Conservation (phyloP, 1,140 invertebrate species). For the Aphaenogaster rudis region DNA sequence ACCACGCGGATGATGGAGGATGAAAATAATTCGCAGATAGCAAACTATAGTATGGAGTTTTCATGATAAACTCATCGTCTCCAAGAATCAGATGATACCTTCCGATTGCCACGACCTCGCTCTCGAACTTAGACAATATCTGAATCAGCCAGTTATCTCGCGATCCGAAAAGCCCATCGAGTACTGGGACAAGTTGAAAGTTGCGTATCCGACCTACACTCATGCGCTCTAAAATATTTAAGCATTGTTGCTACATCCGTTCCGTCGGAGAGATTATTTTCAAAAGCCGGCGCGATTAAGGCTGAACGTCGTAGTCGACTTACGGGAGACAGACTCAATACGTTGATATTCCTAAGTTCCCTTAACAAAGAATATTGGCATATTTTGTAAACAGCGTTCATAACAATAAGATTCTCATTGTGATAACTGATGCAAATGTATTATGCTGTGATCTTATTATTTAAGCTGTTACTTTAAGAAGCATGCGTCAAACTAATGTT, state of each 20-base stretch:
- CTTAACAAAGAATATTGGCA: too few relatives aligned
- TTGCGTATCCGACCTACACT: neutral
- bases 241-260: too few relatives aligned
- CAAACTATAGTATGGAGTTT: neutral
- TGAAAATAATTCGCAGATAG: neutral
- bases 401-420: neutral
- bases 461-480: neutral
- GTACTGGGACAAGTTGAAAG: neutral
- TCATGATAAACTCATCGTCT: neutral
- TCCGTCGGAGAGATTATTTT: too few relatives aligned
- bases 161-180: slow-evolving; percentile 7
- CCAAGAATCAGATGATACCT: neutral
- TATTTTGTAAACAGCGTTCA: neutral
- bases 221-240: too few relatives aligned
- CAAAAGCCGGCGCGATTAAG: too few relatives aligned
- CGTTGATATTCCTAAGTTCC: too few relatives aligned
- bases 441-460: neutral
- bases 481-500: neutral
- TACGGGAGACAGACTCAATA: too few relatives aligned
- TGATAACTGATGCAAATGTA: neutral
- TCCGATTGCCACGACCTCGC: neutral
- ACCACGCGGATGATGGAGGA: neutral
- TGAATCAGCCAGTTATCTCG: neutral
- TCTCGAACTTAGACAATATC: neutral
- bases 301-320: too few relatives aligned